Base-by-base conservation (phyloP, 2,113 vertebrate genomes). In the Electrona antarctica region DNA sequence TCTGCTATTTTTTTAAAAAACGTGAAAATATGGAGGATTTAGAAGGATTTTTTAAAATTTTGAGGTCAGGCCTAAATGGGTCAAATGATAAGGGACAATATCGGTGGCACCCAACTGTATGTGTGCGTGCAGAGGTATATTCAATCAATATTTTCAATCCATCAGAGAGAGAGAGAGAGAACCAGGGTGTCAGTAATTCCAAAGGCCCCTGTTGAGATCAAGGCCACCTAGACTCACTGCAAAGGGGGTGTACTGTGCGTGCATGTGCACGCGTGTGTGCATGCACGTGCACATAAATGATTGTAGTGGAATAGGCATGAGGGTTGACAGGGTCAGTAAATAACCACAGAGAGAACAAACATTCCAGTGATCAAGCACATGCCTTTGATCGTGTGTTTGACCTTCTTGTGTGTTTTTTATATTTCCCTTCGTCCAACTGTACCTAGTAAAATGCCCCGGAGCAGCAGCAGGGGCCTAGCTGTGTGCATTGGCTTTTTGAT, bases 401-500 rank as follows among this genome's bases (percentile, higher is more conserved):
- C 67, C 52, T 71, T 58, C 21, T 21, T 41, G 33, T 41, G 33
- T 41, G 33, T 41, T 3, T 33, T 3, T 41, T 41, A 4, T 41
- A 60, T 56, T 77, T 60, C 51, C 63, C 51, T 87, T 82, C 78
- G 82, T 81, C 55, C 64, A 49, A 33, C 64, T 13, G 56, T 15
- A 77, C 60, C 68, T 71, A 14, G 55, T 61, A n/a, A 75, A 71
- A 65, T 46, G 51, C 56, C 56, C 66, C 13, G 12, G 71, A 67
- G 75, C 60, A 61, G 56, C 62, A 65, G 70, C 5, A 11, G 33
- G 33, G 33, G 3, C 33, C 33, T 41, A 21, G 3, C 33, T 41
- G 33, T 48, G 33, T 52, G 41, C 14, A n/a, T 13, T 61, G 52
- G n/a, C 62, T 77, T 87, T 21, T 81, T 74, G 77, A 82, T 85